Evolutionary conservation across 2,888 invertebrate species (phyloP).

Genomic region (Cerastis leucographa): DNA sequence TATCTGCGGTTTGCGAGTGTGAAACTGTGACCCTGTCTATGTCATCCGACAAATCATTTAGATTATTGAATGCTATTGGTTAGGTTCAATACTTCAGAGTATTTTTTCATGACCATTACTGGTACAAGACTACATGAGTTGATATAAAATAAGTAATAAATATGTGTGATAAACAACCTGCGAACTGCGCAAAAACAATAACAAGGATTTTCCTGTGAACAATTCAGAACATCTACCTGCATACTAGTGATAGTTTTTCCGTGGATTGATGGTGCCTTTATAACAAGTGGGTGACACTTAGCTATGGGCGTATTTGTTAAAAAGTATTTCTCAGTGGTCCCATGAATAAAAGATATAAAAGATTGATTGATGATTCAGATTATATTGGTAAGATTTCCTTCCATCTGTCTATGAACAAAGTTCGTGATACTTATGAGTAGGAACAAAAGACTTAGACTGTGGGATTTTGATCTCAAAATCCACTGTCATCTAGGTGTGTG

Average conservation of each 20-base stretch:
- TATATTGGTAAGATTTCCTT: too few relatives aligned
- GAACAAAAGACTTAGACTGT: too few relatives aligned
- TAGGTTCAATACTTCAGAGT: background rate
- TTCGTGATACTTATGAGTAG: too few relatives aligned
- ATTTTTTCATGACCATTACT: background rate
- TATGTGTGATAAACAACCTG: background rate
- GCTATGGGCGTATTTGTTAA: background rate
- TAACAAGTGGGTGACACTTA: background rate
- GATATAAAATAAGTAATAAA: background rate
- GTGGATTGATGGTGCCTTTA: background rate
- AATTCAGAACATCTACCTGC: background rate
- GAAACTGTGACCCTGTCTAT: constrained; percentile 1
- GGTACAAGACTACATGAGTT: background rate
- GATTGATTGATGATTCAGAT: background rate
- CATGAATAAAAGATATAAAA: background rate
- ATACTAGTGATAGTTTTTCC: background rate
- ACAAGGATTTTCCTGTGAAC: background rate
- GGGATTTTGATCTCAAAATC: too few relatives aligned
- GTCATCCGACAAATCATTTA: background rate
- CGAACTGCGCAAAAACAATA: background rate
- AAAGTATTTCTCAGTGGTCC: background rate
- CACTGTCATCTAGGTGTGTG: too few relatives aligned
- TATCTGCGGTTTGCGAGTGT: background rate
- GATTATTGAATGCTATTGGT: background rate
- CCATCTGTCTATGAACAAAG: too few relatives aligned